Evolutionary conservation across 2,797 vertebrate species (phyloP).

Genomic region (Semotilus atromaculatus): DNA sequence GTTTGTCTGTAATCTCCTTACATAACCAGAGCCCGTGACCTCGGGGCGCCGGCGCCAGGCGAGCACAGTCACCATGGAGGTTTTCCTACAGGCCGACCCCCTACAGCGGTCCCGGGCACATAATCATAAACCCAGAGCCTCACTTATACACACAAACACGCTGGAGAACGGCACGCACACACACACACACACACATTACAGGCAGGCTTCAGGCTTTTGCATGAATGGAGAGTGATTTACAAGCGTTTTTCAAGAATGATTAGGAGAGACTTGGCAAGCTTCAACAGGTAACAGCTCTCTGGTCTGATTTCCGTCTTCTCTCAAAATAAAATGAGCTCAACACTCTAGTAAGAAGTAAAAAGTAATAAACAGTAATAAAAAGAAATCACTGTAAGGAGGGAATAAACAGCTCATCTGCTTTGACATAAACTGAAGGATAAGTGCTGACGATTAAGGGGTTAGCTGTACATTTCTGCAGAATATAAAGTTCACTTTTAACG

Average conservation of each 20-base stretch:
- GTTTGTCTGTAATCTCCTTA: conserved; percentile 62
- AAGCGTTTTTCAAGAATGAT: neutral
- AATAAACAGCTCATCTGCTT: neutral
- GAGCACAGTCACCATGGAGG: conserved; percentile 45
- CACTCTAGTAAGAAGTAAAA: neutral
- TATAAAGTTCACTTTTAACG: neutral
- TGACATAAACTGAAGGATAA: neutral
- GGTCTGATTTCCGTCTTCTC: neutral
- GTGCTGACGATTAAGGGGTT: neutral
- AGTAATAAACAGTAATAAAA: no score
- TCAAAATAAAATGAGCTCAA: neutral
- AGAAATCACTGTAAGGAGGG: neutral
- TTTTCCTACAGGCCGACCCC: conserved; percentile 28
- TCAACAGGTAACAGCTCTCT: neutral
- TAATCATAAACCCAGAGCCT: conserved; percentile 3
- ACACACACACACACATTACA: conserved; percentile 13
- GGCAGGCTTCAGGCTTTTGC: neutral
- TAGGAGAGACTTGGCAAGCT: neutral
- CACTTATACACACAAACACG: conserved; percentile 5
- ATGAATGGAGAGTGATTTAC: neutral
- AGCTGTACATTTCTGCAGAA: neutral
- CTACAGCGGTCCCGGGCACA: neutral
- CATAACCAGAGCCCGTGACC: conserved; percentile 61
- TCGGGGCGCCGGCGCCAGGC: conserved; percentile 52
- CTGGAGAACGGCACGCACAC: neutral